A percentile compares a stretch with the other conserved stretches of the same genome.
Evolutionary conservation across 2,888 invertebrate genomes (phyloP).

Genomic region (Horisme vitalbata): DNA sequence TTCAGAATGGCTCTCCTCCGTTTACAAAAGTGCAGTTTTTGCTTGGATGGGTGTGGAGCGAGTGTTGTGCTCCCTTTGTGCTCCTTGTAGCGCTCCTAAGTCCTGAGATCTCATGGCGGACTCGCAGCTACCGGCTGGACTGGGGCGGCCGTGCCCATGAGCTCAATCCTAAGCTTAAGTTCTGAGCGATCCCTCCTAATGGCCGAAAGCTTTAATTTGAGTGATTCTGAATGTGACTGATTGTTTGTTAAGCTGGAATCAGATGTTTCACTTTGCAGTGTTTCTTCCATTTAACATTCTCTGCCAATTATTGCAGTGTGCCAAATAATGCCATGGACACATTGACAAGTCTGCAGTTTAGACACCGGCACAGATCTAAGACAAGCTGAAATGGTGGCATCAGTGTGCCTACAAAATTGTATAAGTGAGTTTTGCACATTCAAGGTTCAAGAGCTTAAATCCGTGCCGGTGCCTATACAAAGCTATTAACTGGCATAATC

Average conservation of each 20-base stretch:
- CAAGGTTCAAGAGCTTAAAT: too few relatives aligned
- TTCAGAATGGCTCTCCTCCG: conserved; percentile 96
- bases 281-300: too few relatives aligned
- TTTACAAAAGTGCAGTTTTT: conserved; percentile 98
- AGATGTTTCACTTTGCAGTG: conserved; percentile 3
- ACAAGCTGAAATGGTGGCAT: too few relatives aligned
- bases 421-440: too few relatives aligned
- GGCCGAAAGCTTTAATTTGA: conserved; percentile 71
- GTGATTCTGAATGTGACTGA: conserved; percentile 33
- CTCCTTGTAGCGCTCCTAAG: conserved; percentile 93
- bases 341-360: too few relatives aligned
- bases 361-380: too few relatives aligned
- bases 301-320: too few relatives aligned
- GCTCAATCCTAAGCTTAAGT: conserved; percentile 88
- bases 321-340: too few relatives aligned
- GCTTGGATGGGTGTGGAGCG: conserved; percentile 96
- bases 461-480: too few relatives aligned
- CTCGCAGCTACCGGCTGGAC: conserved; percentile 93
- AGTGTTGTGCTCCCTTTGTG: conserved; percentile 94
- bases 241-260: conserved; percentile 1
- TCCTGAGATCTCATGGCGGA: conserved; percentile 96
- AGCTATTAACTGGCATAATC: too few relatives aligned
- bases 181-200: conserved; percentile 64
- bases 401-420: too few relatives aligned
- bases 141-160: conserved; percentile 98